Evolutionary conservation across 2,888 invertebrate genomes (phyloP).

Genomic region (Galerucella nymphaeae): DNA sequence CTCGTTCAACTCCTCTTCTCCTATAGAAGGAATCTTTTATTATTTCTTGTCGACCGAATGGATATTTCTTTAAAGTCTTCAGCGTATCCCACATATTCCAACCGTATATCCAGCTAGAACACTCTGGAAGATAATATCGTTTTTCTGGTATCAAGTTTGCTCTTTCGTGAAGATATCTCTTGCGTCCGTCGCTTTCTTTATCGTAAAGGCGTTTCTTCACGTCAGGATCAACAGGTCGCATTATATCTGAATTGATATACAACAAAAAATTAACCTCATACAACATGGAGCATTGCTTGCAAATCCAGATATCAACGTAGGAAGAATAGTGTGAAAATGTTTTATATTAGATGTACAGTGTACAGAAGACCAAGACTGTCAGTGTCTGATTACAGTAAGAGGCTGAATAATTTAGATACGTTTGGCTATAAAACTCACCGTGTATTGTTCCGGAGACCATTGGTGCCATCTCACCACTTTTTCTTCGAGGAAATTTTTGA

Average conservation of each 20-base stretch:
- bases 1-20: conserved; percentile 68
- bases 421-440: conserved; percentile 15
- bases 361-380: too few species aligned
- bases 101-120: conserved; percentile 69
- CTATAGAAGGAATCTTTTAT: conserved; percentile 70
- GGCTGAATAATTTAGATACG: neutral
- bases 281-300: too few species aligned
- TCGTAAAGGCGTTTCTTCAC: conserved; percentile 66
- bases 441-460: conserved; percentile 39
- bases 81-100: conserved; percentile 69
- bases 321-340: neutral
- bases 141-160: conserved; percentile 68
- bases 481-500: conserved; percentile 47
- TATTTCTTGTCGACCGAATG: conserved; percentile 67
- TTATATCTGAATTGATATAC: conserved; percentile 51
- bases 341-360: too few species aligned
- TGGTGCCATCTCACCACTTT: conserved; percentile 43
- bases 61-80: conserved; percentile 56
- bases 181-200: conserved; percentile 65
- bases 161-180: conserved; percentile 66
- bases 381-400: too few species aligned
- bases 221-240: conserved; percentile 69
- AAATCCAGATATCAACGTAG: neutral
- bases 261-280: too few species aligned
- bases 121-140: conserved; percentile 68